Conservation (phyloP, 2,888 invertebrate genomes). For the Drosophila siamana region DNA sequence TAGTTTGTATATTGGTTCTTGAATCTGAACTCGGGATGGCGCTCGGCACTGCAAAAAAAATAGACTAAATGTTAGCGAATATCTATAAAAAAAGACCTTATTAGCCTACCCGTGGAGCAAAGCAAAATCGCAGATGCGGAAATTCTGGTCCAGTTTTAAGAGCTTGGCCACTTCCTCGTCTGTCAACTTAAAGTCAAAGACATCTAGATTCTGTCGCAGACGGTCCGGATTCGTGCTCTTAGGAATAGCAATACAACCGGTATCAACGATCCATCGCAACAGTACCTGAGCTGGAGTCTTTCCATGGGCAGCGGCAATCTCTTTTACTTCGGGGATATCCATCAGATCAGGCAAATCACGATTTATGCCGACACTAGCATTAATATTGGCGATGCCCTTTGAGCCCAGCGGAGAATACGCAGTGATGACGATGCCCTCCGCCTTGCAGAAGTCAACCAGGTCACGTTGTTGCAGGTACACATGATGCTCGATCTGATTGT, state of each 20-base stretch:
- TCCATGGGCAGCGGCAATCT: conserved; percentile 87
- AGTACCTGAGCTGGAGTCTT: conserved; percentile 92
- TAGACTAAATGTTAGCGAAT: not conserved
- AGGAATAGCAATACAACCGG: conserved; percentile 91
- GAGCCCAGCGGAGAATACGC: conserved; percentile 93
- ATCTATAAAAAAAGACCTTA: not conserved
- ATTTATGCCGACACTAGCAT: conserved; percentile 78
- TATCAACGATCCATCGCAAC: conserved; percentile 90
- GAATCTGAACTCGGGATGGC: conserved; percentile 91
- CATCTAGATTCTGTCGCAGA: conserved; percentile 90
- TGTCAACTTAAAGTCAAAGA: conserved; percentile 90
- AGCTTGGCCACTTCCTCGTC: conserved; percentile 88
- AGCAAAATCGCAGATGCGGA: conserved; percentile 90
- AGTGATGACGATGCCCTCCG: conserved; percentile 89
- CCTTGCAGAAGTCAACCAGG: conserved; percentile 88
- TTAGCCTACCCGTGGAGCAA: conserved; percentile 88
- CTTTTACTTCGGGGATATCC: conserved; percentile 87
- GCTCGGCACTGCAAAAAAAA: conserved; percentile 85
- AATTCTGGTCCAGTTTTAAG: conserved; percentile 88
- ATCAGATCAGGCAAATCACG: conserved; percentile 89
- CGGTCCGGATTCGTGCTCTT: conserved; percentile 92
- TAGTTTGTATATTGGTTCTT: conserved; percentile 80
- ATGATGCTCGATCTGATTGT: conserved; percentile 91
- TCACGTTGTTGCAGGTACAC: conserved; percentile 91
- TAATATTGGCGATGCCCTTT: conserved; percentile 88